A percentile compares a stretch with the other conserved stretches of the same genome.
These are phyloP conservation scores for Phaethornis superciliosus DNA, from an alignment of 2,113 vertebrate genomes.

Conservation along the genomic window DNA sequence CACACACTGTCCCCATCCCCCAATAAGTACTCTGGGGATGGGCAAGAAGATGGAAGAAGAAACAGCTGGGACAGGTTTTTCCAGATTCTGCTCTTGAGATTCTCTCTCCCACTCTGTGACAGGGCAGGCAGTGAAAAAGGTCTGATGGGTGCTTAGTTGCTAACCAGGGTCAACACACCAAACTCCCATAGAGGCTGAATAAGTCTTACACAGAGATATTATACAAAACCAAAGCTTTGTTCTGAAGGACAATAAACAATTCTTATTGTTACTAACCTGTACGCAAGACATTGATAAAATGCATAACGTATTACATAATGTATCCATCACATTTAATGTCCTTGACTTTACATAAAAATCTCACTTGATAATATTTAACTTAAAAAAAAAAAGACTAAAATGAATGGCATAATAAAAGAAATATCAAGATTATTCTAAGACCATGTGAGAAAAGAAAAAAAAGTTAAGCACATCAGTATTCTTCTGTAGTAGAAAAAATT, in stretches of 20 bases:
- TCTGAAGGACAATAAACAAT: neutral
- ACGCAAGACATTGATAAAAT: neutral
- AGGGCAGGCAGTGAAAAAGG: neutral
- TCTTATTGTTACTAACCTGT: neutral
- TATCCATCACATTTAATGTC: neutral
- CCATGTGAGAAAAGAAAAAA: neutral
- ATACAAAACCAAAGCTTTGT: neutral
- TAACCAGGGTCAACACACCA: rapidly evolving
- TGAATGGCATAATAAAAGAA: neutral
- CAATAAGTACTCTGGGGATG: neutral
- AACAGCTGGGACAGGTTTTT: neutral
- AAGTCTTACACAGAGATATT: neutral
- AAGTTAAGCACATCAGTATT: neutral
- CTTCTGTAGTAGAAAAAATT: neutral
- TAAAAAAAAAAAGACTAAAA: neutral
- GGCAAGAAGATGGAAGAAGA: neutral
- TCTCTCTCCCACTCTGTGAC: neutral
- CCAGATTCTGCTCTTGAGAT: neutral
- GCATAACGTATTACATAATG: neutral
- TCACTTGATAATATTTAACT: neutral
- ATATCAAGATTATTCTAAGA: neutral
- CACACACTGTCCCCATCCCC: neutral
- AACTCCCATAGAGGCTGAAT: neutral
- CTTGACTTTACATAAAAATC: neutral
- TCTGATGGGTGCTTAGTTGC: neutral